phyloP scores from a whole-genome alignment of 2,797 vertebrate species.

The Helostoma temminkii region DNA sequence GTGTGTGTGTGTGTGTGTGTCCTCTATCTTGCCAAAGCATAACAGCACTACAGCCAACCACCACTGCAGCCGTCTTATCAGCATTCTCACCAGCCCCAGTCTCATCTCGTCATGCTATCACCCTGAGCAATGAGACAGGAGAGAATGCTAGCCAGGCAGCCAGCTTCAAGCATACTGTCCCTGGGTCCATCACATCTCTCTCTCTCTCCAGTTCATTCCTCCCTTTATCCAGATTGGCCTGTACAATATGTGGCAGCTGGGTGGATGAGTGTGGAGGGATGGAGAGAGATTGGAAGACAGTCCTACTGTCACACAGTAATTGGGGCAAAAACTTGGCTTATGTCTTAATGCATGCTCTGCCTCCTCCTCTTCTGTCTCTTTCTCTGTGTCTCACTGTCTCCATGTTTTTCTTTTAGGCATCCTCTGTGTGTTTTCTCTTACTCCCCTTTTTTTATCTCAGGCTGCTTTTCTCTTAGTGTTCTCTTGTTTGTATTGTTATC shows the following conservation, averaged over 20 bases:
- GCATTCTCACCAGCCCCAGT: conserved; percentile 75
- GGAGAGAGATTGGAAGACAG: conserved; percentile 76
- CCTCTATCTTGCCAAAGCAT: conserved; percentile 65
- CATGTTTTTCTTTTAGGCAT: conserved; percentile 54
- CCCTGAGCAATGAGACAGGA: conserved; percentile 81
- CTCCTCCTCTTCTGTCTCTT: conserved; percentile 36
- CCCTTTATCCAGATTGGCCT: conserved; percentile 73
- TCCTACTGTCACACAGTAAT: conserved; percentile 80
- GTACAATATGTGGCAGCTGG: conserved; percentile 78
- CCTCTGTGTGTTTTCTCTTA: conserved; percentile 18
- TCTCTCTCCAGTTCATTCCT: conserved; percentile 67
- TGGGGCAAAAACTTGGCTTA: conserved; percentile 79
- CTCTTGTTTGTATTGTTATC: conserved; percentile 14
- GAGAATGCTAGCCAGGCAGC: conserved; percentile 71
- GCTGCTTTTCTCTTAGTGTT: conserved; percentile 19
- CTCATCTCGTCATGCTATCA: conserved; percentile 82
- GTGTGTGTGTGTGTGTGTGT: conserved; percentile 44
- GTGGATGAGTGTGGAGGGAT: conserved; percentile 73
- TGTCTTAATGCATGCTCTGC: conserved; percentile 66
- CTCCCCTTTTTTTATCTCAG: conserved; percentile 9
- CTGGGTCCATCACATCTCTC: conserved; percentile 68
- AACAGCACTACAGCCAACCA: conserved; percentile 68
- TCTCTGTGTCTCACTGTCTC: conserved; percentile 42
- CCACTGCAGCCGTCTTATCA: conserved; percentile 77
- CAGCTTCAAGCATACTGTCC: conserved; percentile 74